A percentile compares a stretch with the other conserved stretches of the same genome.
Evolutionary conservation across 92 coral and sea anemone genomes (phyloP).

Genomic region (Epizoanthus ramosus): DNA sequence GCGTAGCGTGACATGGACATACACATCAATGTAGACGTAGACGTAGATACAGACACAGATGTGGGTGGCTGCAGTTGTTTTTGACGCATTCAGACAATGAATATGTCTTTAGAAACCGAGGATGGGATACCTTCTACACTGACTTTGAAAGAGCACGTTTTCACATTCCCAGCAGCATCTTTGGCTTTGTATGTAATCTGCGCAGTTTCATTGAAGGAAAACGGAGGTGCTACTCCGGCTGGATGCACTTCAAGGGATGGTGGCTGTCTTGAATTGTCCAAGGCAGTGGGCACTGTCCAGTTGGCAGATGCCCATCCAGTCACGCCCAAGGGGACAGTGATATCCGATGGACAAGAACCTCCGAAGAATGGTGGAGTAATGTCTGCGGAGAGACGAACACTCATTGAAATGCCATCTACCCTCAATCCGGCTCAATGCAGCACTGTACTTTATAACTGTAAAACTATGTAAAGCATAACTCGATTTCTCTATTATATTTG

Average conservation of each 20-base stretch:
- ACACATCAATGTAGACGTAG: no score
- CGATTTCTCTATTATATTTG: no score
- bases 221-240: not conserved
- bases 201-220: not conserved
- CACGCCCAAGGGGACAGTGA: not conserved
- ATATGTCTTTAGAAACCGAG: not conserved
- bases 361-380: constrained; percentile 60
- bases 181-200: constrained; percentile 52
- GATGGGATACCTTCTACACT: constrained; percentile 47
- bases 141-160: constrained; percentile 51
- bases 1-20: no score
- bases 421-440: no score
- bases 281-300: not conserved
- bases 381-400: constrained; percentile 27
- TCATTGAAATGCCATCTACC: not conserved
- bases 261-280: not conserved
- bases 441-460: no score
- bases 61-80: no score
- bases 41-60: no score
- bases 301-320: not conserved
- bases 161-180: constrained; percentile 55
- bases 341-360: constrained; percentile 56
- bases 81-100: not conserved
- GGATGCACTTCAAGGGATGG: not conserved
- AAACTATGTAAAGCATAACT: no score